Conservation (phyloP, 1,140 invertebrate species). For the Calephelis virginiensis region DNA sequence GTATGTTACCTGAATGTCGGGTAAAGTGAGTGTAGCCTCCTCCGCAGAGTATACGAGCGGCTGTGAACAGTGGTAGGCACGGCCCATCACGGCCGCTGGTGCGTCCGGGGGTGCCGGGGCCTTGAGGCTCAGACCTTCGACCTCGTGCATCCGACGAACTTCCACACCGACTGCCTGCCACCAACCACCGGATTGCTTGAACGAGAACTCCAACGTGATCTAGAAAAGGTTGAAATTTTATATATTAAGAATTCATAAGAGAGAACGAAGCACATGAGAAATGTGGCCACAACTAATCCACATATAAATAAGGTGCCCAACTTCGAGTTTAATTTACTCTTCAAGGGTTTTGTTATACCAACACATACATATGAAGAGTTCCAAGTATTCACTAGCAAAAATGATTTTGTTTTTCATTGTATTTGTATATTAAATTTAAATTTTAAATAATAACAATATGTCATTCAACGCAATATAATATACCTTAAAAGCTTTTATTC, state of each 20-base stretch:
- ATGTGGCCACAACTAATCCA: no score
- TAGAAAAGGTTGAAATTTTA: constrained; percentile 35
- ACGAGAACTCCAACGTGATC: constrained; percentile 72
- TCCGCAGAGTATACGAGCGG: constrained; percentile 71
- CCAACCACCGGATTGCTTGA: constrained; percentile 72
- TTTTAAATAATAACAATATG: no score
- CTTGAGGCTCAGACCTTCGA: constrained; percentile 43
- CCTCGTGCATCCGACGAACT: constrained; percentile 57
- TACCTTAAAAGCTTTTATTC: no score
- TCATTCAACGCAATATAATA: no score
- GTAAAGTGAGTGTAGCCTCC: constrained; percentile 60
- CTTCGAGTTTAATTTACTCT: no score
- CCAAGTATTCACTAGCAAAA: no score
- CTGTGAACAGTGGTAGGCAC: constrained; percentile 75
- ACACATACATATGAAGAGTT: no score
- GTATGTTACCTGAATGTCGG: constrained; percentile 66
- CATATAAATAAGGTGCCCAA: no score
- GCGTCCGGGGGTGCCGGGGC: constrained; percentile 51
- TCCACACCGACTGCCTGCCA: constrained; percentile 79
- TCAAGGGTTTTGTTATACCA: no score
- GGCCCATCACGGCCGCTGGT: constrained; percentile 74
- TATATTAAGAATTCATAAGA: not conserved
- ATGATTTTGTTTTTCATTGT: no score
- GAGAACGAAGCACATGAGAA: no score
- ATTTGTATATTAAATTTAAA: no score